phyloP scores from a whole-genome alignment of 2,113 vertebrate species.

The Uropsilus gracilis region DNA sequence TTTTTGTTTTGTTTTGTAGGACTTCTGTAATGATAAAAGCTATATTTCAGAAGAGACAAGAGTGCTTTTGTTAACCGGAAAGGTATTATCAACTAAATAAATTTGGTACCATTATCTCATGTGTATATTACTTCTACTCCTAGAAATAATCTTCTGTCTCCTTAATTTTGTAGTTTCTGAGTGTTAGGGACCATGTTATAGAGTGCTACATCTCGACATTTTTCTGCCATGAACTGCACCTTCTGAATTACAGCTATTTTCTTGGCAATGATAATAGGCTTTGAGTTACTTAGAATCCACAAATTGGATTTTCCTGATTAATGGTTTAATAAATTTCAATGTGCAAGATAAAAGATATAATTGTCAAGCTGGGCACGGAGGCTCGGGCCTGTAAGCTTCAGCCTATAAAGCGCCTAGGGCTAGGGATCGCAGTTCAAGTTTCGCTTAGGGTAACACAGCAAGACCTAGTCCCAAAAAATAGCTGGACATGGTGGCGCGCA shows the following conservation, averaged over 20 bases:
- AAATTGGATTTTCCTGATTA: neutral
- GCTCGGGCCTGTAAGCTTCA: no score
- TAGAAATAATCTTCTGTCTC: neutral
- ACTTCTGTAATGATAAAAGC: slow-evolving; percentile 96
- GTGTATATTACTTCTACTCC: neutral
- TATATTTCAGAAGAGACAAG: slow-evolving; percentile 95
- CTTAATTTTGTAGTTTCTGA: neutral
- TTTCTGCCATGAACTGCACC: neutral
- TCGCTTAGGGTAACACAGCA: no score
- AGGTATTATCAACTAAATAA: slow-evolving; percentile 87
- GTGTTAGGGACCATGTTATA: neutral
- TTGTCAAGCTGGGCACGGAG: no score
- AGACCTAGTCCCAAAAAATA: no score
- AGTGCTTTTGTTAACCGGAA: slow-evolving; percentile 95
- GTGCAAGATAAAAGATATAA: neutral
- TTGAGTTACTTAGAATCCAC: neutral
- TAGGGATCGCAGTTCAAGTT: no score
- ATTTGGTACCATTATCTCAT: neutral
- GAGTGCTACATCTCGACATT: neutral
- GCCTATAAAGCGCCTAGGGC: no score
- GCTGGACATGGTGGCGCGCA: no score
- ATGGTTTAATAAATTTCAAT: neutral
- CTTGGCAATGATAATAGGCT: neutral
- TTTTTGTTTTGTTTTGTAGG: slow-evolving; percentile 85
- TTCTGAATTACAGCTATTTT: neutral